These are phyloP conservation scores for Keiferia lycopersicella DNA, from an alignment of 2,888 invertebrate genomes.

Conservation along the genomic window DNA sequence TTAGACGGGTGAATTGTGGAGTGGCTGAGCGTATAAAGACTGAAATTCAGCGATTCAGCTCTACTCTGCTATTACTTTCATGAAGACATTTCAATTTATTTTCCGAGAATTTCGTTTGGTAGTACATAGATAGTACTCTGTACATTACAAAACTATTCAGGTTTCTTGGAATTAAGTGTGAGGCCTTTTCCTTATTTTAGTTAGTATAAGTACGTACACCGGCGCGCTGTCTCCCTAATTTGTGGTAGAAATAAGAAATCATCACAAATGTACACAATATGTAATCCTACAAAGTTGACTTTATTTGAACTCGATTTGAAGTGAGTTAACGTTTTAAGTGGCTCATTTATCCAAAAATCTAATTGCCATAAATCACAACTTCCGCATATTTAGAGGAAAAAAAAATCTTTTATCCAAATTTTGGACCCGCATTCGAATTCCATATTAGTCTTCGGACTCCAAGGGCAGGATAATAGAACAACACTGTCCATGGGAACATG, in stretches of 20 bases:
- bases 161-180: too few species aligned
- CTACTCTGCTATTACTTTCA: not conserved
- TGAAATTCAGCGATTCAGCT: not conserved
- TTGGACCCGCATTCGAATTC: constrained; percentile 58
- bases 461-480: constrained; percentile 45
- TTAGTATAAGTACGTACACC: too few species aligned
- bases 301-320: too few species aligned
- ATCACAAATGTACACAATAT: too few species aligned
- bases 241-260: too few species aligned
- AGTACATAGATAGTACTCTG: too few species aligned
- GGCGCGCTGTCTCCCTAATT: too few species aligned
- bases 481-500: constrained; percentile 58
- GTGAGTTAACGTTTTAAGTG: too few species aligned
- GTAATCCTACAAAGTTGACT: too few species aligned
- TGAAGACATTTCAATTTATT: not conserved
- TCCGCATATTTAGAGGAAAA: constrained; percentile 4
- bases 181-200: too few species aligned
- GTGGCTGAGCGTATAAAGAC: not conserved
- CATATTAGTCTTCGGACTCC: constrained; percentile 45
- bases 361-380: constrained; percentile 9
- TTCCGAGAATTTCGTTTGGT: not conserved
- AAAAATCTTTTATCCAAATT: constrained; percentile 23
- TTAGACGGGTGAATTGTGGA: not conserved
- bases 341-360: not conserved
- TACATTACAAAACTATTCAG: too few species aligned